Evolutionary conservation across 2,797 vertebrate species (phyloP).

Genomic region (Platyrinchus mystaceus): DNA sequence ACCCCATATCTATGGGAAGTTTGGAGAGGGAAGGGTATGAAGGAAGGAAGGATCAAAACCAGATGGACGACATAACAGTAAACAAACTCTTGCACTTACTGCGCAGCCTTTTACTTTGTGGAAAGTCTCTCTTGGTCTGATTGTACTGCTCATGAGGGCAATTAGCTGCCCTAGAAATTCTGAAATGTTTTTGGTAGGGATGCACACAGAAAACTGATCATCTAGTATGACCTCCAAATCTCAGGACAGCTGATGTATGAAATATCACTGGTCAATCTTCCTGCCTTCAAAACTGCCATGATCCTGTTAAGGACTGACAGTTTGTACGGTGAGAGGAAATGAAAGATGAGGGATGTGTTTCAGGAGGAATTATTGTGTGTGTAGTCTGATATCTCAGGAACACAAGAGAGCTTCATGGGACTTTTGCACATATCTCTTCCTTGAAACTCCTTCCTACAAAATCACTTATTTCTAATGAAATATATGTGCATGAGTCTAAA

Average conservation of each 20-base stretch:
- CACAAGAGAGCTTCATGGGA: background rate
- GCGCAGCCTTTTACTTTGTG: background rate
- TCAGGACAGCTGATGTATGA: background rate
- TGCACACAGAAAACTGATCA: background rate
- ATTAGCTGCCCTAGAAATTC: background rate
- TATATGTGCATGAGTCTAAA: background rate
- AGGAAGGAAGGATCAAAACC: background rate
- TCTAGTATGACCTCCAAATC: background rate
- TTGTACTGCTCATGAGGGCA: background rate
- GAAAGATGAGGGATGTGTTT: background rate
- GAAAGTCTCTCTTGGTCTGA: background rate
- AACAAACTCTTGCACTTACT: background rate
- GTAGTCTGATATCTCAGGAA: background rate
- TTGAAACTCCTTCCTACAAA: background rate
- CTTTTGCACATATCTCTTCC: background rate
- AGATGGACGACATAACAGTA: background rate
- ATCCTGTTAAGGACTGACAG: background rate
- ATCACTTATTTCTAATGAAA: background rate
- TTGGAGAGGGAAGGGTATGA: background rate
- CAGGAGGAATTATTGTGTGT: background rate
- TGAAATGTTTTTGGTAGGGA: background rate
- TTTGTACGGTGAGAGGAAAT: background rate
- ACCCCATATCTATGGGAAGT: background rate
- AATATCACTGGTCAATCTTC: background rate
- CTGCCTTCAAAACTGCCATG: background rate